Base-by-base conservation (phyloP, 2,888 invertebrate species). In the Lasioglossum pauxillum region DNA sequence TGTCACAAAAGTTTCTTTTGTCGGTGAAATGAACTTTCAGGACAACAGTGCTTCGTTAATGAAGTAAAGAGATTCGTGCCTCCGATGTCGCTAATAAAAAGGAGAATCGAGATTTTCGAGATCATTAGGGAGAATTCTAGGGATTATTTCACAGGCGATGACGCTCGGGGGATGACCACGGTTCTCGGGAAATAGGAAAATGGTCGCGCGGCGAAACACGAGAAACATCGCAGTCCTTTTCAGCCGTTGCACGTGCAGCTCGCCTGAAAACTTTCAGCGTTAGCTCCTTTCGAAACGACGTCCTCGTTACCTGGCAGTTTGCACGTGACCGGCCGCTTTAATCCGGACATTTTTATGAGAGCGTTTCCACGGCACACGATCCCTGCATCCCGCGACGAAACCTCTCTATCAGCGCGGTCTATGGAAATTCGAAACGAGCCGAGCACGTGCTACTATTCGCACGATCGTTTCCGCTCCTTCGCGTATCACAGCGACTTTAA, bases 381-480 rank as follows among this genome's bases (percentile, higher is more conserved):
- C 81, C 73, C 80, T 76, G 75, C 72, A 82, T 84, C 86, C 79
- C 79, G 77, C 80, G 77, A 73, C 83, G 79, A 80, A 79, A 88
- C 77, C 83, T 85, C 86, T 91, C 86, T 89, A 90, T 91, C 87
- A 69, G 44, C 57, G 44, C 31, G 67, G 79, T 82, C 80, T 84
- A 89, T 89, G 81, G 85, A 90, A 92, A 91, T 91, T 88, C 87
- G 84, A 86, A 89, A 86, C 78, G 85, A 85, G 86, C 79, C 41
- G 27, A 35, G 87, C 87, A 91, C 87, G 88, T 92, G 89, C 87
- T 80, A 78, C 86, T 85, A 89, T 90, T 90, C 88, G 84, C 88
- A 89, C 87, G 89, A 83, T 79, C 82, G 60, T 82, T 19, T 49
- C 23, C 57, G 78, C 67, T 76, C 64, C 38, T 60, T 27, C 72